These are phyloP conservation scores for Zeugodacus cucurbitae DNA, from an alignment of 1,140 invertebrate species.

Conservation along the genomic window DNA sequence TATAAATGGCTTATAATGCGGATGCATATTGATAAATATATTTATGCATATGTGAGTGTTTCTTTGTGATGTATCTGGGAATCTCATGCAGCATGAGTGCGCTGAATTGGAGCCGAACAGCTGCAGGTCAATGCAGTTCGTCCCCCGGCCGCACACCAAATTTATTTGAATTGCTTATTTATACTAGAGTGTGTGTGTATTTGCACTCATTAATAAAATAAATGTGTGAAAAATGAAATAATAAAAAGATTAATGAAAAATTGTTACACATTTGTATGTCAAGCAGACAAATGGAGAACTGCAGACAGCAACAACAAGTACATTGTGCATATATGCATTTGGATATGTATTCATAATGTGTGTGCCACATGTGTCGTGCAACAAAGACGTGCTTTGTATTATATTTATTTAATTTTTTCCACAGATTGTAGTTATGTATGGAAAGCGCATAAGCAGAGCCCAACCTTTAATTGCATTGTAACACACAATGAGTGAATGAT, in stretches of 20 bases:
- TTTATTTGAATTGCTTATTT: too few species aligned
- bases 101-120: too few species aligned
- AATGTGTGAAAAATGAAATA: slow-evolving; percentile 13
- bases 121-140: background rate
- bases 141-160: background rate
- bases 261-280: slow-evolving; percentile 26
- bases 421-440: background rate
- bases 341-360: background rate
- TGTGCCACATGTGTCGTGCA: slow-evolving; percentile 8
- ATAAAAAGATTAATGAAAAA: background rate
- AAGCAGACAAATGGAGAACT: background rate
- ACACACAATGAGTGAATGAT: background rate
- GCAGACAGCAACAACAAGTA: background rate
- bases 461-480: slow-evolving; percentile 27
- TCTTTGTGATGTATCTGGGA: background rate
- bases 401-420: background rate
- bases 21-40: background rate
- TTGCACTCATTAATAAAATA: slow-evolving; percentile 26
- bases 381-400: slow-evolving; percentile 27
- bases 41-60: background rate
- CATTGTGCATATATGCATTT: background rate
- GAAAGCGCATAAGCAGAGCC: background rate
- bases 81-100: background rate
- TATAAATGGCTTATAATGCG: background rate
- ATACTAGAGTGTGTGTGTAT: background rate